Evolutionary conservation across 2,888 invertebrate species (phyloP), one percentile per base, ranked within the genome.

Genomic region (Morpho helenor): DNA sequence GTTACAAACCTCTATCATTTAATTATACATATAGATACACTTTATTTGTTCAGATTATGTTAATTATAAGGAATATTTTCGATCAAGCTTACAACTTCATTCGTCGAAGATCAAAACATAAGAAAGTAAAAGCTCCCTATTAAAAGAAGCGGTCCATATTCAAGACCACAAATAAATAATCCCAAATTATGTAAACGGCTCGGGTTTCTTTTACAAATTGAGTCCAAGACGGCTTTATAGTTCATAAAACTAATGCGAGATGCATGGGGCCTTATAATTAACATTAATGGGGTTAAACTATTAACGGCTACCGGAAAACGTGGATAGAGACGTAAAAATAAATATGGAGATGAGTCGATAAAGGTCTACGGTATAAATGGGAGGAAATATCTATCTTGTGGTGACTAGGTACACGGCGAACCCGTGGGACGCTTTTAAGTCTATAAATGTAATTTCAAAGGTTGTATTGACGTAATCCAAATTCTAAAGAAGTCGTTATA

Each of bases 291-390:
- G 75, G 79, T 79, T 75, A 77, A 83, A 87, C 88, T 89, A 87
- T 87, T 88, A 87, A 86, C 80, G 69, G 89, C 88, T 89, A 89
- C 89, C 87, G 88, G 87, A 87, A 87, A 79, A 80, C 80, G 77
- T 74, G 79, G 83, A 90, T 90, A 82, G 80, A 89, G 88, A 88
- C 88, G 86, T 89, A 80, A 88, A 87, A 88, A 86, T 88, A 88
- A 81, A 85, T 85, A 83, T 69, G 86, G 86, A 83, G 87, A 89
- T 87, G 78, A 62, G 68, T 67, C 68, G 87, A 87, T 87, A 82
- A 82, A 73, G 80, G 85, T 82, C 85, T 82, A 75, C 75, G 76
- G 79, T 76, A 82, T 84, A 80, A 82, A 81, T 82, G 82, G 84
- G 85, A 71, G 64, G 76, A 72, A 68, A 75, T 45, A 59, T 65